These are phyloP conservation scores for Patiria miniata DNA, from an alignment of 35 echinoderm and acorn worm genomes.

Conservation along the genomic window DNA sequence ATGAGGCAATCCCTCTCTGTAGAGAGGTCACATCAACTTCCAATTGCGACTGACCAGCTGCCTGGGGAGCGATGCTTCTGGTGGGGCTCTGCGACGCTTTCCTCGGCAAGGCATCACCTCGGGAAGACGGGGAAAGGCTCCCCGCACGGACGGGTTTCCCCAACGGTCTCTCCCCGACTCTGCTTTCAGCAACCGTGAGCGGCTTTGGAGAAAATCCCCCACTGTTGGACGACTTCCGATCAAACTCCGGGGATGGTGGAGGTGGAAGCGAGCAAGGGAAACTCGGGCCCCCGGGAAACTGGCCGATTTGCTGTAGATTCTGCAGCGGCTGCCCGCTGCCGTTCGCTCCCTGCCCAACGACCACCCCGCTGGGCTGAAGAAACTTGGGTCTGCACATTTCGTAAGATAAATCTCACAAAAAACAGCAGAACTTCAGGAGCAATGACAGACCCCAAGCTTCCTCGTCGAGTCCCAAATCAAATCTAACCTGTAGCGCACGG, in stretches of 20 bases:
- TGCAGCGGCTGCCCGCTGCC: neutral
- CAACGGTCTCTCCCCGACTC: too few relatives aligned
- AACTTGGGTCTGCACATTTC: conserved; percentile 18
- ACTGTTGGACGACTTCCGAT: neutral
- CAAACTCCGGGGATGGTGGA: neutral
- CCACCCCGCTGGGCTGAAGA: neutral
- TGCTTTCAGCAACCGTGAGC: neutral
- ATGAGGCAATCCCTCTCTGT: conserved; percentile 51
- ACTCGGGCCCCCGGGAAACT: neutral
- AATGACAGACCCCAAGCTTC: neutral
- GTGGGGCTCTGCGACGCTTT: conserved; percentile 7
- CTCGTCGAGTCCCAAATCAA: neutral
- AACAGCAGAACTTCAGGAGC: neutral
- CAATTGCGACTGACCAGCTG: neutral
- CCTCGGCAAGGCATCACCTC: neutral
- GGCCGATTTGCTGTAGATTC: conserved; percentile 4
- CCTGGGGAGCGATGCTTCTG: conserved; percentile 9
- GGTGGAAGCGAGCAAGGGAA: neutral
- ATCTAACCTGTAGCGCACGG: neutral
- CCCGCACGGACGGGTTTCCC: neutral
- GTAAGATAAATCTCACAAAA: conserved; percentile 10
- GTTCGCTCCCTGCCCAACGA: neutral
- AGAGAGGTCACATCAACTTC: conserved; percentile 30
- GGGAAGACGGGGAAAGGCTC: neutral
- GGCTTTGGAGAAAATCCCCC: neutral